A percentile compares a stretch with the other conserved stretches of the same genome.
Evolutionary conservation across 2,113 vertebrate species (phyloP).

Genomic region (Nymphicus hollandicus): DNA sequence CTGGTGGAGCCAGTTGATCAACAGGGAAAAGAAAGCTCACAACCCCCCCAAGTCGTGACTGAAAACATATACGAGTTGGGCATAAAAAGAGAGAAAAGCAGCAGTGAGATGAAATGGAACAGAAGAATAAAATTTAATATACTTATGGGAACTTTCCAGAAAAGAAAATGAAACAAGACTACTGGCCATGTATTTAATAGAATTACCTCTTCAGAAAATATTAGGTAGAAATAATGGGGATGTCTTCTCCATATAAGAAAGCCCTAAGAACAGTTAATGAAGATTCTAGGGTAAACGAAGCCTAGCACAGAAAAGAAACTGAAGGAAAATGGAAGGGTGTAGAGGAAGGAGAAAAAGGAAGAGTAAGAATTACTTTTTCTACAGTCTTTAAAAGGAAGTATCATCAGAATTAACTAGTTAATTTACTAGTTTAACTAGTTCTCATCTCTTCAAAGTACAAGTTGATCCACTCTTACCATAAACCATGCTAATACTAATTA

Average conservation of each 20-base stretch:
- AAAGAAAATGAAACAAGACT: not conserved
- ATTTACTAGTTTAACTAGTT: not conserved
- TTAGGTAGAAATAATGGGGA: not conserved
- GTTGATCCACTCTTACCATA: not conserved
- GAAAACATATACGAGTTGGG: not conserved
- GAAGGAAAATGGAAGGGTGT: not conserved
- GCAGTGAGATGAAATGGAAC: not conserved
- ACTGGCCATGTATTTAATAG: not conserved
- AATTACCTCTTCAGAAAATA: not conserved
- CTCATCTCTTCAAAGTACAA: not conserved
- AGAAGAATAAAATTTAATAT: not conserved
- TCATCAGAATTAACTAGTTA: not conserved
- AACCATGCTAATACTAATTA: not conserved
- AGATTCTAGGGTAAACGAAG: not conserved
- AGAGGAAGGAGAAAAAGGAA: not conserved
- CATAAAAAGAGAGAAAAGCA: not conserved
- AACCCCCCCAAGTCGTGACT: not conserved
- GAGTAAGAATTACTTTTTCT: not conserved
- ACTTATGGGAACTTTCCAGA: not conserved
- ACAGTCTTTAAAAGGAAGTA: not conserved
- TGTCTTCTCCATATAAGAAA: accelerated
- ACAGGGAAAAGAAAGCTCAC: not conserved
- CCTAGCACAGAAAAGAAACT: not conserved
- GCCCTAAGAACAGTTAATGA: not conserved
- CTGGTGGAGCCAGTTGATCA: not conserved